These are phyloP conservation scores for Rhynchopsitta pachyrhyncha DNA, from an alignment of 2,113 vertebrate species.

Conservation along the genomic window DNA sequence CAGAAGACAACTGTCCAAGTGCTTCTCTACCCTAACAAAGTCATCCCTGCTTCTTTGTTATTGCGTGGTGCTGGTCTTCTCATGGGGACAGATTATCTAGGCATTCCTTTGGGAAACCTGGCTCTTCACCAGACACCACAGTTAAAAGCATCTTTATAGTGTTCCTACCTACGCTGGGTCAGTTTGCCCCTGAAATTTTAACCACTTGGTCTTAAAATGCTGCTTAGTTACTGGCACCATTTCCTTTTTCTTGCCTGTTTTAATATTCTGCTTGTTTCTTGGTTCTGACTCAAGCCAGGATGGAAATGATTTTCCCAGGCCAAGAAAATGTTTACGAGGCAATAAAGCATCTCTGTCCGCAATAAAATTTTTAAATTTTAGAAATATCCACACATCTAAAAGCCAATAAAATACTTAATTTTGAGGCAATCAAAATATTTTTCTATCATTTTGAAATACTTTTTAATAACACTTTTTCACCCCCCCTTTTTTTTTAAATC, in stretches of 20 bases:
- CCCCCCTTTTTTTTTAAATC: neutral
- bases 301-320: neutral
- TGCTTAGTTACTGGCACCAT: neutral
- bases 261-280: neutral
- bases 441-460: neutral
- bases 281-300: neutral
- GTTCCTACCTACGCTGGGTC: neutral
- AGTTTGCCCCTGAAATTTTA: neutral
- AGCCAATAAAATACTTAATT: neutral
- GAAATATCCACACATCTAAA: neutral
- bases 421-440: neutral
- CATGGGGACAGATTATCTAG: neutral
- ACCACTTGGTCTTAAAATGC: neutral
- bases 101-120: neutral
- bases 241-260: neutral
- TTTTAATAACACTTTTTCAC: neutral
- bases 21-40: neutral
- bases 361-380: slow-evolving; percentile 5
- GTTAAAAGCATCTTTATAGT: neutral
- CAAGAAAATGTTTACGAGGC: neutral
- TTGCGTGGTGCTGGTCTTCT: neutral
- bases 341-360: neutral
- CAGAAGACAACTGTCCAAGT: neutral
- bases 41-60: neutral
- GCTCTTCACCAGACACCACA: neutral